phyloP scores from a whole-genome alignment of 2,797 vertebrate genomes.

The Phataginus tetradactyla region DNA sequence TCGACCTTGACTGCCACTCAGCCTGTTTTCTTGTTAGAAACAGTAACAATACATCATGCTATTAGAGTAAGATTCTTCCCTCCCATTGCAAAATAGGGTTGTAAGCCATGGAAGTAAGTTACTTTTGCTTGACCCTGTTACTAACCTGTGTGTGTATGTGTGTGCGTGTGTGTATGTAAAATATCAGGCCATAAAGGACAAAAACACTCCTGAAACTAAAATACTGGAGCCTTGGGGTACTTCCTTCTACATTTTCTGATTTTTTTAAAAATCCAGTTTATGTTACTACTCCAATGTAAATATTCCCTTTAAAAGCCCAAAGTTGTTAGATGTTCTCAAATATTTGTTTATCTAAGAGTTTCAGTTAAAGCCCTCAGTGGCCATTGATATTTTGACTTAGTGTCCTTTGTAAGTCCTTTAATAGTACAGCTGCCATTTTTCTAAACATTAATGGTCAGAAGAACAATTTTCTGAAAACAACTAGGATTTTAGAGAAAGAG shows the following conservation, averaged over 20 bases:
- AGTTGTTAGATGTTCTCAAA: conserved; percentile 11
- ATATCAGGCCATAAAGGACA: neutral
- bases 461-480: conserved; percentile 24
- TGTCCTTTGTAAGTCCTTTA: neutral
- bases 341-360: conserved; percentile 38
- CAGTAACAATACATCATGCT: neutral
- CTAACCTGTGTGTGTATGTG: neutral
- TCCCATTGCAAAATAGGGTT: neutral
- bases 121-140: neutral
- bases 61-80: neutral
- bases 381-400: neutral
- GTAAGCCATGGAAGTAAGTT: neutral
- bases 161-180: neutral
- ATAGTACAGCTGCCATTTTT: conserved; percentile 2
- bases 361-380: neutral
- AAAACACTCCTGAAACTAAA: conserved; percentile 1
- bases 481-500: conserved; percentile 5
- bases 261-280: neutral
- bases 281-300: neutral
- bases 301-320: neutral
- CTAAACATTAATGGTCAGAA: neutral
- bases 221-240: neutral
- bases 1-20: accelerated
- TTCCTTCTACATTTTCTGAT: neutral
- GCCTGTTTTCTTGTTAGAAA: neutral